Base-by-base conservation (phyloP, 1,140 invertebrate species). In the Listronotus oregonensis region DNA sequence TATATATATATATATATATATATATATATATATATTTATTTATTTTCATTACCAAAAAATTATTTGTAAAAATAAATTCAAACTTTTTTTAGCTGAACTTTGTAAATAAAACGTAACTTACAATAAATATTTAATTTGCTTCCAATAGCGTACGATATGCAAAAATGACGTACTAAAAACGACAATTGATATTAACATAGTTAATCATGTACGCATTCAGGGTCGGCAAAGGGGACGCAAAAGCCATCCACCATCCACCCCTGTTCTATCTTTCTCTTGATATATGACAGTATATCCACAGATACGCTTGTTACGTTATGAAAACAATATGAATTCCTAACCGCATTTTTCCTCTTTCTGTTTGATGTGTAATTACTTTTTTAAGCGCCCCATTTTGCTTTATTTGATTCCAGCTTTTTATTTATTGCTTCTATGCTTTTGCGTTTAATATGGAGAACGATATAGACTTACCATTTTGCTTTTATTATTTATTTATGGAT, bases 361-460 rank as follows among this genome's bases (percentile, higher is more conserved):
- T 77, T 75, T 75, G 73, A 75, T 77, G 74, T 75, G 74, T 77
- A 77, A 77, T 77, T 77, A 75, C 73, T 73, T 77, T 76, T 75
- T 77, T 74, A 71, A 72, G 65, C 68, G 70, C 54, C 60, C 67
- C 73, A 64, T 56, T 71, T 73, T 65, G 66, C 71, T 74, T 76
- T 76, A 76, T 76, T 76, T 76, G 73, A 75, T 76, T 76, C 51
- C 69, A 47, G 72, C 67, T 69, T 73, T 75, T 74, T 76, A 75
- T 75, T 76, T 76, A 74, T 74, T 73, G 66, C 71, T 70, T 68
- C 70, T 43, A 43, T 10, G 34, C 55, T 6, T 39, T 11, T 43
- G 34, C 46, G 7, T 37, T 15, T 15, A 60, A 17, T 12, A 31
- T 6, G 46, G 15, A 49, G 12, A 57, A 57, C 60, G 11, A 32